These are phyloP conservation scores for Agrotis ipsilon DNA, from an alignment of 2,888 invertebrate genomes.

Conservation along the genomic window DNA sequence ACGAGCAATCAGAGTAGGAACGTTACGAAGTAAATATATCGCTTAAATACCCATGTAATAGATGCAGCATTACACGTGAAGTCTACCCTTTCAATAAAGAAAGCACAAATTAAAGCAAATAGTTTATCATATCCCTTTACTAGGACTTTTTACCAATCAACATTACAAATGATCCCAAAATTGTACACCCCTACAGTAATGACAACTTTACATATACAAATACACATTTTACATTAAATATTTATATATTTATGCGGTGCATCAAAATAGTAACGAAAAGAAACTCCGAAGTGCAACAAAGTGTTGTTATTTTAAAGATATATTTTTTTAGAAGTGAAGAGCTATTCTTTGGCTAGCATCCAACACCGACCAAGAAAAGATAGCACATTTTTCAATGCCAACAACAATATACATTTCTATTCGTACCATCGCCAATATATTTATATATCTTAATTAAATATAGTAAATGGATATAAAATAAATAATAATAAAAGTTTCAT, in stretches of 20 bases:
- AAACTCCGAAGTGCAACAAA: constrained; percentile 33
- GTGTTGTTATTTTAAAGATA: constrained; percentile 38
- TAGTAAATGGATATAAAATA: constrained; percentile 34
- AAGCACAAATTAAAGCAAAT: constrained; percentile 83
- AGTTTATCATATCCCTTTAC: constrained; percentile 89
- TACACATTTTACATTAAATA: constrained; percentile 42
- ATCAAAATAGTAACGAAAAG: constrained; percentile 31
- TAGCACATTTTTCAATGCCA: constrained; percentile 71
- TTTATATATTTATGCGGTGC: constrained; percentile 32
- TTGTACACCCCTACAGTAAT: constrained; percentile 42
- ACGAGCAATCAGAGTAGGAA: constrained; percentile 82
- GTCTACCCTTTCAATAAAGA: constrained; percentile 69
- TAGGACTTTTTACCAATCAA: constrained; percentile 69
- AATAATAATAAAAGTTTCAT: constrained; percentile 42
- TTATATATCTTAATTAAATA: constrained; percentile 28
- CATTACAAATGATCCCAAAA: constrained; percentile 35
- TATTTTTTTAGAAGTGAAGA: constrained; percentile 59
- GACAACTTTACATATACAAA: constrained; percentile 47
- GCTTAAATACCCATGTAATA: constrained; percentile 45
- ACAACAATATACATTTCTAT: constrained; percentile 61
- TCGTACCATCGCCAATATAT: constrained; percentile 43
- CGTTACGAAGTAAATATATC: constrained; percentile 35
- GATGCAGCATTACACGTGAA: constrained; percentile 43
- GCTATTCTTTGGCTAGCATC: constrained; percentile 74
- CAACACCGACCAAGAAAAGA: constrained; percentile 68